Base-by-base conservation (phyloP, 2,113 vertebrate species). In the Cyanistes caeruleus region DNA sequence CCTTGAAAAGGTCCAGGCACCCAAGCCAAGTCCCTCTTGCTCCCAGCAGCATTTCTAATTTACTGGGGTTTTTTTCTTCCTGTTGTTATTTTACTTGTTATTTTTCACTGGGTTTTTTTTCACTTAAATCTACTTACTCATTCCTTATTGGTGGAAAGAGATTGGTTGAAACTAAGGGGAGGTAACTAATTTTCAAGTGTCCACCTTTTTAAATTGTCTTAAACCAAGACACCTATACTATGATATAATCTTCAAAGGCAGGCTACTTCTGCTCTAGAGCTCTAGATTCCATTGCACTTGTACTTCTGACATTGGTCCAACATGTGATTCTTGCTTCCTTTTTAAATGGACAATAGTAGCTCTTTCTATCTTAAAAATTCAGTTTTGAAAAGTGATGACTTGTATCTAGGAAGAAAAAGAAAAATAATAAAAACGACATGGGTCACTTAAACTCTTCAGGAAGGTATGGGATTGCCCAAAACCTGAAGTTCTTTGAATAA, bases 11-110 rank as follows among this genome's bases (percentile, higher is more conserved):
- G 33, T 80, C 3, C 1, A 27, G 21, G 16, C 21, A 55, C 21
- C 15, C 0, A 2, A 35, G 12, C 33, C 0, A 1, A 37, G 25
- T 15, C 25, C 16, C 33, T 44, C 25, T 30, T 24, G 49, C 3
- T 6, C 49, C 33, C 8, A 9, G 20, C 62, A 55, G 33, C 1
- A 0, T 65, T 79, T 79, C 49, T 46, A 39, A 19, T 46, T 46
- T 31, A 55, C 33, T 30, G 39, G 15, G 5, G 2, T 0, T 2
- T 2, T 31, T 43, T 51, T 35, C 43, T 55, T 12, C 41, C 51
- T 30, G 5, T 20, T 46, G 22, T 27, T 55, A 12, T 30, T 55
- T 37, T 7, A 37, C 7, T 55, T 37, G 15, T 55, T 44, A 55
- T 39, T 39, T 39, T 39, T 39, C 39, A 46, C 33, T 31, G n/a